Evolutionary conservation across 2,888 invertebrate genomes (phyloP).

Genomic region (Callyntrura sp.): DNA sequence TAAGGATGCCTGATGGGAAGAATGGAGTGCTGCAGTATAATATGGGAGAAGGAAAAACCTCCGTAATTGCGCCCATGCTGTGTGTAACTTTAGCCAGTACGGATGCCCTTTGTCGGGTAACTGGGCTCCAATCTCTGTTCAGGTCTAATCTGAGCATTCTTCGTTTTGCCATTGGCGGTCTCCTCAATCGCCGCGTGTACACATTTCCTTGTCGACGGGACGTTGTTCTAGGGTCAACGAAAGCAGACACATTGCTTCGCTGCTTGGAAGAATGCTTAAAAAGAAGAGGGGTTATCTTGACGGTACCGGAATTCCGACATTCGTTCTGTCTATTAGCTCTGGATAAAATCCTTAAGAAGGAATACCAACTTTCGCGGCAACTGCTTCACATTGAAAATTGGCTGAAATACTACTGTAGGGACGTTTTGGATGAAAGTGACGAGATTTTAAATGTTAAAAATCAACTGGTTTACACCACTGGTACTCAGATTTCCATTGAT

Average conservation of each 20-base stretch:
- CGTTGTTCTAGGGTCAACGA: slow-evolving; percentile 14
- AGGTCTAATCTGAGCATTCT: slow-evolving; percentile 68
- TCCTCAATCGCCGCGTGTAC: slow-evolving; percentile 74
- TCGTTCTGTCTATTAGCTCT: slow-evolving; percentile 70
- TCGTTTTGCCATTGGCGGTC: slow-evolving; percentile 73
- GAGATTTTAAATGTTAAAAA: slow-evolving; percentile 81
- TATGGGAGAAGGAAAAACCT: slow-evolving; percentile 74
- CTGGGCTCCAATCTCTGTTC: slow-evolving; percentile 79
- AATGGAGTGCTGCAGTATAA: slow-evolving; percentile 76
- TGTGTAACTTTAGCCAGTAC: slow-evolving; percentile 57
- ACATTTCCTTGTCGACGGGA: slow-evolving; percentile 77
- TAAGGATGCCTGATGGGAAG: slow-evolving; percentile 60
- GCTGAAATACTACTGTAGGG: slow-evolving; percentile 68
- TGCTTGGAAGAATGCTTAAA: slow-evolving; percentile 63
- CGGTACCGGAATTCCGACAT: slow-evolving; percentile 74
- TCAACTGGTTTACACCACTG: slow-evolving; percentile 80
- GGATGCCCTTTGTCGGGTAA: slow-evolving; percentile 75
- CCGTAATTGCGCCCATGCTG: slow-evolving; percentile 80
- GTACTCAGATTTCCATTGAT: slow-evolving; percentile 54
- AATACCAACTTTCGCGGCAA: not conserved
- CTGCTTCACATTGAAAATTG: slow-evolving; percentile 61
- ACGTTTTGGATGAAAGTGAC: slow-evolving; percentile 82
- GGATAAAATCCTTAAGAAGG: slow-evolving; percentile 60
- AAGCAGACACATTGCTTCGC: not conserved
- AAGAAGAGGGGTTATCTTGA: slow-evolving; percentile 68